Evolutionary conservation across 2,888 invertebrate species (phyloP).

Genomic region (Metallyticus violacea): DNA sequence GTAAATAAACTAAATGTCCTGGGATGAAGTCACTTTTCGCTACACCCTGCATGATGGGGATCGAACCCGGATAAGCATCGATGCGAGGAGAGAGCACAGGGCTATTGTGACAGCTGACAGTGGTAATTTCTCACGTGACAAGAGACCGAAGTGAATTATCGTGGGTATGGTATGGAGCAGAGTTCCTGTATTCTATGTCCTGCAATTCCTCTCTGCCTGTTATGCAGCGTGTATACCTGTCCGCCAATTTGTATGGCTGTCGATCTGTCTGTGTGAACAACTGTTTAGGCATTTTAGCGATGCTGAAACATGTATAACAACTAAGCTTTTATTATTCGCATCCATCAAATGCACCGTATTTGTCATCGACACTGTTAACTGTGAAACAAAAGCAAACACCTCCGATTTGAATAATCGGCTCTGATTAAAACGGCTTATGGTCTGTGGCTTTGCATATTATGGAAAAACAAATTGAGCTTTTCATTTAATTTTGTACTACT

Average conservation of each 20-base stretch:
- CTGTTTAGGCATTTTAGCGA: not conserved
- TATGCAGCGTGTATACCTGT: not conserved
- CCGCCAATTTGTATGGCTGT: not conserved
- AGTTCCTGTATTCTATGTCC: not conserved
- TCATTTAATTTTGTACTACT: too few relatives aligned
- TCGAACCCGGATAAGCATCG: not conserved
- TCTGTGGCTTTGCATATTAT: not conserved
- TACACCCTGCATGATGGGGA: not conserved
- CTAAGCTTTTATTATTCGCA: not conserved
- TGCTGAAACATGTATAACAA: not conserved
- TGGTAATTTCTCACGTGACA: not conserved
- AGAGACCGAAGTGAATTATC: not conserved
- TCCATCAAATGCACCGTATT: not conserved
- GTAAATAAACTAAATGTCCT: not conserved
- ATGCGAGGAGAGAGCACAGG: not conserved
- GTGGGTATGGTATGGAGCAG: not conserved
- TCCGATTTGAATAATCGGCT: not conserved
- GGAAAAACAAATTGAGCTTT: too few relatives aligned
- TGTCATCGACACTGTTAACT: not conserved
- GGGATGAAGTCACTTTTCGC: not conserved
- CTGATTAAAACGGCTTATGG: not conserved
- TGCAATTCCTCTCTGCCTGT: not conserved
- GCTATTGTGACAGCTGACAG: not conserved
- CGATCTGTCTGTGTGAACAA: too few relatives aligned
- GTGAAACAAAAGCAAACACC: not conserved